These are phyloP conservation scores for Saccostrea glomerata DNA, from an alignment of 1,140 invertebrate genomes.

Conservation along the genomic window DNA sequence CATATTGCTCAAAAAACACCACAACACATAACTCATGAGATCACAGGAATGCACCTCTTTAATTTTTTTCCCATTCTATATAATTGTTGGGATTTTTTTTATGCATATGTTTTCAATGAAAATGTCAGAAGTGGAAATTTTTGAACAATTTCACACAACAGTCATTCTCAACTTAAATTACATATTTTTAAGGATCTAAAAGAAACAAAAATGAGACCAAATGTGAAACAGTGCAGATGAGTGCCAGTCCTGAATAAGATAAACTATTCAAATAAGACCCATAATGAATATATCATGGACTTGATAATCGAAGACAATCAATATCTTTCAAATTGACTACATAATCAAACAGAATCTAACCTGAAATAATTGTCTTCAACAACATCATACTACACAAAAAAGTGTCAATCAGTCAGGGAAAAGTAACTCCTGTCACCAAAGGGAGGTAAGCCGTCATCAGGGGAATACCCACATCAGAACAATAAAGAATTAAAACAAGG, in stretches of 20 bases:
- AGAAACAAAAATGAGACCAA: neutral
- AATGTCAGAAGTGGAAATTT: neutral
- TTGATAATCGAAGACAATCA: neutral
- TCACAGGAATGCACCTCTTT: neutral
- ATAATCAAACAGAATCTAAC: neutral
- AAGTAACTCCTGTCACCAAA: neutral
- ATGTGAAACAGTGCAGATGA: conserved; percentile 13
- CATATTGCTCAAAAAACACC: conserved; percentile 30
- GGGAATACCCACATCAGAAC: neutral
- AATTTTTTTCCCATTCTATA: neutral
- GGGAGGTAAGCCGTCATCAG: neutral
- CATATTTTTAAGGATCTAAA: neutral
- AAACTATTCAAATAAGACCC: too few species aligned
- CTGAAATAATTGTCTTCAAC: conserved; percentile 17
- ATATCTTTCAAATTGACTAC: neutral
- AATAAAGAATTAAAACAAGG: neutral
- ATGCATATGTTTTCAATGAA: conserved; percentile 35
- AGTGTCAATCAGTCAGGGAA: neutral
- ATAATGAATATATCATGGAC: too few species aligned
- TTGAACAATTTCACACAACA: neutral
- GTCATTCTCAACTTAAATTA: neutral
- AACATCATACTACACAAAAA: conserved; percentile 4
- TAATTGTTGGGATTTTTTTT: conserved; percentile 9
- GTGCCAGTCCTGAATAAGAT: neutral
- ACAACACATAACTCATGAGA: neutral